These are phyloP conservation scores for Carpatolechia fugitivella DNA, from an alignment of 2,888 invertebrate genomes.

Conservation along the genomic window DNA sequence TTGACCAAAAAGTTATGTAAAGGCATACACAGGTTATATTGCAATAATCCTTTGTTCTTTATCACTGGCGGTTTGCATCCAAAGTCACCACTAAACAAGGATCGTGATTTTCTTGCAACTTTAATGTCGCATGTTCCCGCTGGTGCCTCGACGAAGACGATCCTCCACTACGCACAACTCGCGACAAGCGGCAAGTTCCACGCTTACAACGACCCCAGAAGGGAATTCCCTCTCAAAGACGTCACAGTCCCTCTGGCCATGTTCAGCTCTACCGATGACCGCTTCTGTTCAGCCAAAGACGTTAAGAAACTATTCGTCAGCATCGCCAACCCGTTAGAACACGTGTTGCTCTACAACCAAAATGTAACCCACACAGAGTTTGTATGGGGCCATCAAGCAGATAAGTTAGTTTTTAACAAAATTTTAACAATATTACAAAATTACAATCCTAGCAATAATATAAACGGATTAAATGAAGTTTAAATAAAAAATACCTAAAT, in stretches of 20 bases:
- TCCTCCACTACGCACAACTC: constrained; percentile 49
- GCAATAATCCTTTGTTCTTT: constrained; percentile 38
- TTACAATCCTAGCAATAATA: background rate
- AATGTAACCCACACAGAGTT: constrained; percentile 49
- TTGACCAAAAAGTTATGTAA: constrained; percentile 38
- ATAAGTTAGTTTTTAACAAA: constrained; percentile 12
- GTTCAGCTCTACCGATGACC: constrained; percentile 43
- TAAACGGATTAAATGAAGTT: background rate
- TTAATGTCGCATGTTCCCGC: constrained; percentile 32
- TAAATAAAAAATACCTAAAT: background rate
- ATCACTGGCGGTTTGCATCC: constrained; percentile 35
- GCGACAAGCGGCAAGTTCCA: constrained; percentile 40
- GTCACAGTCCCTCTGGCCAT: constrained; percentile 36
- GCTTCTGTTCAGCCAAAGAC: constrained; percentile 36
- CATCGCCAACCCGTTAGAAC: constrained; percentile 30
- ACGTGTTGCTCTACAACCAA: constrained; percentile 32
- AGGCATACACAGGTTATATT: constrained; percentile 24
- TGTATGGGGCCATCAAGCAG: constrained; percentile 38
- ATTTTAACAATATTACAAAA: constrained; percentile 21
- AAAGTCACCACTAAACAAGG: constrained; percentile 19
- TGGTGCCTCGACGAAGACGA: constrained; percentile 43
- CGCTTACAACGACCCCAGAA: constrained; percentile 31
- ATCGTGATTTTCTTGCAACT: constrained; percentile 38
- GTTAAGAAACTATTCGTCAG: constrained; percentile 29
- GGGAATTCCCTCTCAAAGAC: constrained; percentile 32